Percentiles rank a stretch among this genome's conserved stretches.
Conservation (phyloP, 2,113 vertebrate species). For the Rhipidura dahli region DNA sequence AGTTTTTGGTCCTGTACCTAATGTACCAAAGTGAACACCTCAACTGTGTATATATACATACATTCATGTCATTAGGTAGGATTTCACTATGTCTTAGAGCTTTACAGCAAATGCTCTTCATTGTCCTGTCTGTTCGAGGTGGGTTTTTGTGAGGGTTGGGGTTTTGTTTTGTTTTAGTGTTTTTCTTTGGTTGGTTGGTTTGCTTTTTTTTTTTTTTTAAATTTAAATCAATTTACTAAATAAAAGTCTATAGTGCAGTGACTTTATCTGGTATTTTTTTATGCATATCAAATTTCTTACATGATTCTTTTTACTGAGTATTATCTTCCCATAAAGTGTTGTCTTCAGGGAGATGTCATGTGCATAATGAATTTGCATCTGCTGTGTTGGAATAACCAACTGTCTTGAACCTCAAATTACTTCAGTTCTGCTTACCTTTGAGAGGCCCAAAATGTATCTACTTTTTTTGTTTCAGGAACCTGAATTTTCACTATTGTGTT, state of each 20-base stretch:
- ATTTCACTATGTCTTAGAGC: not conserved
- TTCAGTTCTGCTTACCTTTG: not conserved
- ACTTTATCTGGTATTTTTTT: not conserved
- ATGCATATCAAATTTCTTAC: not conserved
- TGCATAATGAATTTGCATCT: not conserved
- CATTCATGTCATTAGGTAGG: not conserved
- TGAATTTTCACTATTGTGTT: not conserved
- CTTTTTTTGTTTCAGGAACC: not conserved
- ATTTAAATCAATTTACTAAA: not conserved
- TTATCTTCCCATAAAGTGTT: not conserved
- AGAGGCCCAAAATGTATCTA: not conserved
- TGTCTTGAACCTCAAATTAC: not conserved
- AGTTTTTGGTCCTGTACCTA: not conserved
- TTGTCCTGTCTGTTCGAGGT: not conserved
- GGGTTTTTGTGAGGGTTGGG: not conserved
- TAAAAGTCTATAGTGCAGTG: not conserved
- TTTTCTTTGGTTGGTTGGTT: not conserved
- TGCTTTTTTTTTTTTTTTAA: not conserved
- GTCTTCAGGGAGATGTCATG: not conserved
- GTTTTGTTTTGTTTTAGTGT: not conserved
- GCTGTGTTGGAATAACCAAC: not conserved
- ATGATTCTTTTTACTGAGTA: not conserved
- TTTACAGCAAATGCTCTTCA: not conserved
- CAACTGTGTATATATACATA: fast-evolving
- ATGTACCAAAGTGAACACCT: not conserved